Conservation (phyloP, 30 jellyfish, hydroid and myxozoan species). For the Catostylus mosaicus region DNA sequence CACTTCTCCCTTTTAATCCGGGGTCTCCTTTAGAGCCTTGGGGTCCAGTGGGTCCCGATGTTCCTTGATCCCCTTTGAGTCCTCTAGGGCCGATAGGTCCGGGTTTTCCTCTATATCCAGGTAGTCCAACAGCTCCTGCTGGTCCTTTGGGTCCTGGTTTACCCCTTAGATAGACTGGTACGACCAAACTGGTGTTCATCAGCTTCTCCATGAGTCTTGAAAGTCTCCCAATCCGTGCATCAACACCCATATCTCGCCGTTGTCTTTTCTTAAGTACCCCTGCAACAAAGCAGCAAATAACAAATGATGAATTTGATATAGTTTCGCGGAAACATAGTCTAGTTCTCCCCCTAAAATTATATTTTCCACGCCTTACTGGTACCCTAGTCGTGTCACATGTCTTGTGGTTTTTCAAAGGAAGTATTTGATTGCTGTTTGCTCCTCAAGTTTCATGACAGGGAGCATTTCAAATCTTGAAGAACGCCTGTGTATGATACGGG, state of each 20-base stretch:
- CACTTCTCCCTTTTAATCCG: not conserved
- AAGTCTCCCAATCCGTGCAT: not conserved
- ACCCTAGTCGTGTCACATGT: no score
- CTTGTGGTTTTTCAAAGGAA: no score
- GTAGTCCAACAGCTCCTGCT: not conserved
- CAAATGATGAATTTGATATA: no score
- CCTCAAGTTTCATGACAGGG: no score
- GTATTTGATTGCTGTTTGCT: no score
- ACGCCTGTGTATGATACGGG: no score
- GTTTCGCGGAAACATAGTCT: no score
- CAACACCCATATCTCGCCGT: not conserved
- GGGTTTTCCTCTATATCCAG: constrained; percentile 27
- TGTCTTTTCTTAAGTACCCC: not conserved
- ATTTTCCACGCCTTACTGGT: no score
- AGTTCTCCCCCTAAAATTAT: no score
- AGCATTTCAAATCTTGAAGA: no score
- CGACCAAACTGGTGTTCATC: not conserved
- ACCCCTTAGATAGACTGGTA: not conserved
- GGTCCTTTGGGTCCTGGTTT: not conserved
- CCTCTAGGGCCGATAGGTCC: constrained; percentile 1
- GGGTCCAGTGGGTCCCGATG: not conserved
- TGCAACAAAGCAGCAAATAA: no score
- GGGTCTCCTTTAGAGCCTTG: not conserved
- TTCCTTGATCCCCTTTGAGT: not conserved
- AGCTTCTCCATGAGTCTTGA: not conserved